Conservation (phyloP, 2,888 invertebrate species). For the Brachyptera putata region DNA sequence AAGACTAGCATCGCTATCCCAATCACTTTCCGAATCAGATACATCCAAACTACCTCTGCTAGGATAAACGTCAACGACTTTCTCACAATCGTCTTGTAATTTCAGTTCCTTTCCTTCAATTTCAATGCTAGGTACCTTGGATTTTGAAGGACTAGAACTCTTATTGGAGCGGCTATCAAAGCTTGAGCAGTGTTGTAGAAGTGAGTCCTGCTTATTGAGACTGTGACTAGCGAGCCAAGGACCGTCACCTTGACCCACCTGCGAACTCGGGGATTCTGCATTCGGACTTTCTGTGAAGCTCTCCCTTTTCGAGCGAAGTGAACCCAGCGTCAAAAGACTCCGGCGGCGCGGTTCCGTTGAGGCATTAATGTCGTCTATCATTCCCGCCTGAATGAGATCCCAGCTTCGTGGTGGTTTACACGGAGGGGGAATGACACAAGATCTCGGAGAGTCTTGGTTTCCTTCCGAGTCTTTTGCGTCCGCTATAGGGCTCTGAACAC, state of each 20-base stretch:
- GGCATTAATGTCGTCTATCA: conserved; percentile 38
- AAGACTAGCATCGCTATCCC: conserved; percentile 36
- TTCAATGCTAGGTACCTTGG: not conserved
- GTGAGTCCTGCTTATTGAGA: conserved; percentile 21
- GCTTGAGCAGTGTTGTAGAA: not conserved
- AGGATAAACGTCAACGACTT: not conserved
- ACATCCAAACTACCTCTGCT: not conserved
- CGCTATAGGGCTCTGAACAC: conserved; percentile 24
- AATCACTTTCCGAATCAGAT: conserved; percentile 32
- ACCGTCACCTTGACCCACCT: conserved; percentile 21
- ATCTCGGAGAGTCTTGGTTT: conserved; percentile 36
- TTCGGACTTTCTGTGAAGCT: conserved; percentile 31
- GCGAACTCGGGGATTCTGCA: conserved; percentile 28
- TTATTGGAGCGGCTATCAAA: conserved; percentile 2
- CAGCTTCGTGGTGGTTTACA: conserved; percentile 41
- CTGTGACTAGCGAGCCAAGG: conserved; percentile 25
- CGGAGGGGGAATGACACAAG: conserved; percentile 40
- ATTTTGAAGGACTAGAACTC: not conserved
- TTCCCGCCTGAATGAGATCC: conserved; percentile 41
- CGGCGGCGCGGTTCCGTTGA: conserved; percentile 35
- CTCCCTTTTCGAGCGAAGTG: conserved; percentile 35
- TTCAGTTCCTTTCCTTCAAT: conserved; percentile 1
- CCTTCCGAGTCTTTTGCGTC: conserved; percentile 29
- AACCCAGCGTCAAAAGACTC: conserved; percentile 36
- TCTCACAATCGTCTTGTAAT: not conserved